Base-by-base conservation (phyloP, 2,888 invertebrate species). In the Eristalis tenax region DNA sequence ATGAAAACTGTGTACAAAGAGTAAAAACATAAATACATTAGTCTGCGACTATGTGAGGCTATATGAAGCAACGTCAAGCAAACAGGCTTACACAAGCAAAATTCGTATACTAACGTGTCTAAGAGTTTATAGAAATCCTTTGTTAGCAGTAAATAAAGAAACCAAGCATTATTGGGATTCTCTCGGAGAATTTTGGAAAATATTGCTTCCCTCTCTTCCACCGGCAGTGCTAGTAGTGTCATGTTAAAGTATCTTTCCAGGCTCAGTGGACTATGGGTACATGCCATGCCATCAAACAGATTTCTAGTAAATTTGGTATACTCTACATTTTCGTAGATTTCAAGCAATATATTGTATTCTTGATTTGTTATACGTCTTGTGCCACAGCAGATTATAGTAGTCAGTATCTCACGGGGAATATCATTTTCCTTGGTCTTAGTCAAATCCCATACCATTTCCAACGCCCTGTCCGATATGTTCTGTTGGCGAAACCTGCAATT, bases 401-500 rank as follows among this genome's bases (percentile, higher is more conserved):
- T 43, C n/a, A 43, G n/a, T n/a, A 43, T n/a, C 5, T 43, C 43
- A 43, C n/a, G 15, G 6, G 43, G 43, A 4, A 43, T 43, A 18
- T 15, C 2, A 0, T 15, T 15, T 4, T n/a, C n/a, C 0, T 43
- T n/a, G 15, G 0, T 6, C 43, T 43, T n/a, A 15, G 6, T 15
- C 6, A 43, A 6, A 18, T 43, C 18, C 6, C 4, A 43, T n/a
- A 43, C 6, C 43, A 43, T 43, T n/a, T 15, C 6, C 5, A 43
- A 1, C 5, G 43, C 43, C n/a, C n/a, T n/a, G 1, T n/a, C 6
- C 5, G 43, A 43, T n/a, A 43, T 43, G 13, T 43, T 43, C 43
- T 15, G n/a, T 1, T 18, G 43, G 2, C n/a, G 43, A 13, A 43
- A 93, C 89, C 94, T 94, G 91, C 97, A 97, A n/a, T 96, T 95